phyloP scores from a whole-genome alignment of 2,797 vertebrate species.

The Ctenochaetus hawaiiensis region DNA sequence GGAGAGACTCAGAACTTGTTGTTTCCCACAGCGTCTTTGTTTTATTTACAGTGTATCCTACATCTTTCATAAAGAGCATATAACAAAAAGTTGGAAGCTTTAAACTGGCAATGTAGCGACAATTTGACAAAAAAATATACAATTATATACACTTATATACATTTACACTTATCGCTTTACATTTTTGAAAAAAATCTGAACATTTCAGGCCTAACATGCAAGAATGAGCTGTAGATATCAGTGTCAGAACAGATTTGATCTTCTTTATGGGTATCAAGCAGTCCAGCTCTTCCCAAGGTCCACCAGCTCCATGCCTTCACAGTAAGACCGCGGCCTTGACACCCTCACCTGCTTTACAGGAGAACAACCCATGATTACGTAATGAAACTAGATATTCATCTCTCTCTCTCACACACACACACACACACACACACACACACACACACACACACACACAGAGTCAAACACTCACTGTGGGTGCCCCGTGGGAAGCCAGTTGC shows the following conservation, averaged over 20 bases:
- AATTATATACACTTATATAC: conserved; percentile 23
- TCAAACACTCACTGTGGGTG: conserved; percentile 68
- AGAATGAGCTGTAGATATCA: conserved; percentile 25
- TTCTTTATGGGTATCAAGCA: conserved; percentile 75
- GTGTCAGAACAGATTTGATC: conserved; percentile 23
- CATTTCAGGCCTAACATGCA: conserved; percentile 12
- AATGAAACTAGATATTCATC: conserved; percentile 10
- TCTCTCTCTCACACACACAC: too few relatives aligned
- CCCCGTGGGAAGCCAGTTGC: conserved; percentile 83
- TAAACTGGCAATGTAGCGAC: conserved; percentile 9
- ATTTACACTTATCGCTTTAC: conserved; percentile 42
- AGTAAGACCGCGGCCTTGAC: conserved; percentile 85
- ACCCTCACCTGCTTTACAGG: conserved; percentile 80
- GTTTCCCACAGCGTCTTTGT: background rate
- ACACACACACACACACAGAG: background rate
- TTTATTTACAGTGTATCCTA: conserved; percentile 9
- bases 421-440: background rate
- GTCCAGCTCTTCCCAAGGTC: conserved; percentile 92
- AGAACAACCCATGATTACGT: conserved; percentile 20
- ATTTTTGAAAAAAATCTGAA: conserved; percentile 39
- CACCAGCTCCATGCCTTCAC: conserved; percentile 92
- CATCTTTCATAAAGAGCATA: background rate
- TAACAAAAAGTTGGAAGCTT: background rate
- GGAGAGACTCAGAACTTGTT: too few relatives aligned
- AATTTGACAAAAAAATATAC: conserved; percentile 11